phyloP scores from a whole-genome alignment of 1,140 invertebrate genomes.

The Drosophila arawakana region DNA sequence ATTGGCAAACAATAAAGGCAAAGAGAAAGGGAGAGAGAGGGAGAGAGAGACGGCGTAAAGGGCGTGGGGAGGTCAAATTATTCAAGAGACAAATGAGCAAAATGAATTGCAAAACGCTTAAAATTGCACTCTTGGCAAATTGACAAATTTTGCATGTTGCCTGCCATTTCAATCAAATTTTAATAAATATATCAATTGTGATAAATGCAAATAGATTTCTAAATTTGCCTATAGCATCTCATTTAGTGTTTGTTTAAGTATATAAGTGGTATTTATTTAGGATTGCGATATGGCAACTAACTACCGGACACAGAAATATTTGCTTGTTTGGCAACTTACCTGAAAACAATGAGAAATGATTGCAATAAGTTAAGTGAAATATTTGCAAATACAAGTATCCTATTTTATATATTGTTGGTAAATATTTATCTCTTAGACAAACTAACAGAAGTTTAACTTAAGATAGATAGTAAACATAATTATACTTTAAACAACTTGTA shows the following conservation, averaged over 20 bases:
- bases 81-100: conserved; percentile 37
- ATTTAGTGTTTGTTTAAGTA: background rate
- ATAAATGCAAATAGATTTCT: background rate
- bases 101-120: conserved; percentile 37
- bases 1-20: conserved; percentile 28
- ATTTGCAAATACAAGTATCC: too few species aligned
- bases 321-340: background rate
- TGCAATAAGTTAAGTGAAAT: background rate
- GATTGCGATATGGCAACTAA: background rate
- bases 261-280: conserved; percentile 1
- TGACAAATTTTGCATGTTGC: conserved; percentile 33
- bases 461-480: too few species aligned
- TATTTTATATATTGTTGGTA: too few species aligned
- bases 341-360: background rate
- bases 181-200: conserved; percentile 20
- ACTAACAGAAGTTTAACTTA: too few species aligned
- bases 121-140: conserved; percentile 40
- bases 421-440: too few species aligned
- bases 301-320: background rate
- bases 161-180: conserved; percentile 45
- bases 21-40: background rate
- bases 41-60: background rate
- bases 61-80: conserved; percentile 22
- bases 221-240: background rate
- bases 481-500: too few species aligned